Evolutionary conservation across 2,888 invertebrate species (phyloP), one percentile per base, ranked within the genome.

Genomic region (Stictocephala bisonia): DNA sequence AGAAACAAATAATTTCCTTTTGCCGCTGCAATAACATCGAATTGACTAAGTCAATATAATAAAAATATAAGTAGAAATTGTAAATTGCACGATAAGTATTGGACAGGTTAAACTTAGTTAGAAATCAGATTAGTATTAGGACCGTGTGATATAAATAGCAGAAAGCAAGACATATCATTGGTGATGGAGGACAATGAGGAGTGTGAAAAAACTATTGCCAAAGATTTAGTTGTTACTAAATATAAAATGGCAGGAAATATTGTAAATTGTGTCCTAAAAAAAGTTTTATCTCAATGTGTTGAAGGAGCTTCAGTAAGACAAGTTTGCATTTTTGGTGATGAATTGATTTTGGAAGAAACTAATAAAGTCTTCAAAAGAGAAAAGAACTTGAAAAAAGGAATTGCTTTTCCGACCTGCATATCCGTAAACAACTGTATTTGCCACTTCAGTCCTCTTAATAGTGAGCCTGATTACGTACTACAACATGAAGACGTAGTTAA

Each of bases 161-260:
- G n/a, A n/a, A n/a, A n/a, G n/a, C n/a, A n/a, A n/a, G n/a, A n/a
- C n/a, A n/a, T n/a, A n/a, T n/a, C n/a, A n/a, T n/a, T n/a, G n/a
- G n/a, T n/a, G n/a, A n/a, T n/a, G n/a, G n/a, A n/a, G n/a, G n/a
- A n/a, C n/a, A n/a, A n/a, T n/a, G 94, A 95, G 87, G 91, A 91
- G 80, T 83, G 84, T 73, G 96, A 96, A 86, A 94, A 95, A 89
- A 97, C 98, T 82, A 96, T 98, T 84, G 94, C 97, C 77, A 95
- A 96, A 86, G 98, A 99, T 90, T 91, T 97, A 90, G 99, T 99
- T 82, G 97, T 99, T 81, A 99, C 97, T 89, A 99, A 99, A 90
- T 99, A 99, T 88, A 98, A 97, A 89, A 93, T 97, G 92, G 97
- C 98, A 82, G 98, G 97, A 81, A 98, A 98, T 86, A 97, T 99